Evolutionary conservation across 2,113 vertebrate species (phyloP).

Genomic region (Salvator merianae): DNA sequence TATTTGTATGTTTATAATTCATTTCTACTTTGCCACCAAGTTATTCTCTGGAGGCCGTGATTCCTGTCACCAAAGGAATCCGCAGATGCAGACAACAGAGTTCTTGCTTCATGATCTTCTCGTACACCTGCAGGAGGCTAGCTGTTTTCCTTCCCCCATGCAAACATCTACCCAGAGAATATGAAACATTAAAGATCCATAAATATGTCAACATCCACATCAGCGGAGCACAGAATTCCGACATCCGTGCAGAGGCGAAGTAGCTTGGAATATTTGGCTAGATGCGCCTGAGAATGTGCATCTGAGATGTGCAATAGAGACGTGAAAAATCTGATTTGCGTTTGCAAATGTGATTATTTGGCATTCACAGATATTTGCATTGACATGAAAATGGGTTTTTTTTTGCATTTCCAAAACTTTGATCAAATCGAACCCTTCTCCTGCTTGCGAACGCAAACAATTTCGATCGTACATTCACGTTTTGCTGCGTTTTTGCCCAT

Average conservation of each 20-base stretch:
- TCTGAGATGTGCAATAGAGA: no score
- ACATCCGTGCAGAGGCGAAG: constrained; percentile 49
- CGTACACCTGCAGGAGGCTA: constrained; percentile 20
- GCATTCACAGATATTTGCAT: no score
- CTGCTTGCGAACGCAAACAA: no score
- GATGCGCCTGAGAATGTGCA: no score
- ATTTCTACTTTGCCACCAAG: constrained; percentile 49
- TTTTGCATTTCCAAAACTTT: no score
- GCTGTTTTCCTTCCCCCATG: constrained; percentile 39
- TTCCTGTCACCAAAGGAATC: constrained; percentile 52
- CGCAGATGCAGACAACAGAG: constrained; percentile 42
- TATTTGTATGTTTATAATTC: constrained; percentile 62
- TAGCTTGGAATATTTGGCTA: constrained; percentile 6
- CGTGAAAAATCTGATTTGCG: no score
- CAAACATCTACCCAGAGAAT: constrained; percentile 44
- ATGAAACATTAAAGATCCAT: constrained; percentile 63
- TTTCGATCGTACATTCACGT: no score
- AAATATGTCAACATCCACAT: constrained; percentile 53
- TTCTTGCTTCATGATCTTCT: constrained; percentile 49
- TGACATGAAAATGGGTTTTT: no score
- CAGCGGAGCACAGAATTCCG: constrained; percentile 50
- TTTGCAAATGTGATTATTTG: no score
- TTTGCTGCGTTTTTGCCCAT: no score
- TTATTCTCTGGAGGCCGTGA: constrained; percentile 50
- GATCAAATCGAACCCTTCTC: no score